Evolutionary conservation across 2,797 vertebrate species (phyloP).

Genomic region (Typhlichthys subterraneus): DNA sequence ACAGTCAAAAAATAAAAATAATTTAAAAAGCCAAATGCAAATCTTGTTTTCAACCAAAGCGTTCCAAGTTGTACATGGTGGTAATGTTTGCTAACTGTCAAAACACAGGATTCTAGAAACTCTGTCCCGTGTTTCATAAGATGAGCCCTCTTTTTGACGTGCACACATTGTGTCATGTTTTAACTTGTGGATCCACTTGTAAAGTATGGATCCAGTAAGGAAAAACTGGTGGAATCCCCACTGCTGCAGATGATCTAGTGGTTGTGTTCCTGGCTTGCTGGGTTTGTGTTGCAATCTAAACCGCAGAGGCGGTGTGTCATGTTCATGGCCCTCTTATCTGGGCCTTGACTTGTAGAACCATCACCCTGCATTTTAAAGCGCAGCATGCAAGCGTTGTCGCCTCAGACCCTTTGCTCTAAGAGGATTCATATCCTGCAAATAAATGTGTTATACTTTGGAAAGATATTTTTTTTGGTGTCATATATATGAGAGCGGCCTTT

Average conservation of each 20-base stretch:
- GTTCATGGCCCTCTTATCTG: conserved; percentile 26
- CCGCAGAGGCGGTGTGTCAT: conserved; percentile 13
- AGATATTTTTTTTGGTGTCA: conserved; percentile 30
- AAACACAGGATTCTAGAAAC: conserved; percentile 33
- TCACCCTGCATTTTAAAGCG: conserved; percentile 31
- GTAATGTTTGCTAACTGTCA: conserved; percentile 39
- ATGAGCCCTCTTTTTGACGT: conserved; percentile 34
- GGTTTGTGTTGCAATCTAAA: conserved; percentile 20
- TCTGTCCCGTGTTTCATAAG: conserved; percentile 33
- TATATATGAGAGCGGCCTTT: conserved; percentile 71
- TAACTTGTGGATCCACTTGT: conserved; percentile 41
- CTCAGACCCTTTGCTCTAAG: conserved; percentile 22
- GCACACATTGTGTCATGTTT: conserved; percentile 38
- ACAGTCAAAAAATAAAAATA: conserved; percentile 39
- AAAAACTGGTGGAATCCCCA: conserved; percentile 18
- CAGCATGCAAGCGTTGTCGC: conserved; percentile 34
- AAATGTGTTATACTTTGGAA: conserved; percentile 32
- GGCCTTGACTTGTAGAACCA: conserved; percentile 29
- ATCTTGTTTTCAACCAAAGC: conserved; percentile 78
- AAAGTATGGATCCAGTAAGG: conserved; percentile 32
- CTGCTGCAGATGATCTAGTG: conserved; percentile 18
- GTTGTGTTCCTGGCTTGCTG: conserved; percentile 4
- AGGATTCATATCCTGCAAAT: conserved; percentile 39
- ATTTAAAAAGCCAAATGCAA: conserved; percentile 76
- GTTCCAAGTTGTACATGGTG: conserved; percentile 64